Evolutionary conservation across 2,113 vertebrate species (phyloP).

Genomic region (Rostratula benghalensis): DNA sequence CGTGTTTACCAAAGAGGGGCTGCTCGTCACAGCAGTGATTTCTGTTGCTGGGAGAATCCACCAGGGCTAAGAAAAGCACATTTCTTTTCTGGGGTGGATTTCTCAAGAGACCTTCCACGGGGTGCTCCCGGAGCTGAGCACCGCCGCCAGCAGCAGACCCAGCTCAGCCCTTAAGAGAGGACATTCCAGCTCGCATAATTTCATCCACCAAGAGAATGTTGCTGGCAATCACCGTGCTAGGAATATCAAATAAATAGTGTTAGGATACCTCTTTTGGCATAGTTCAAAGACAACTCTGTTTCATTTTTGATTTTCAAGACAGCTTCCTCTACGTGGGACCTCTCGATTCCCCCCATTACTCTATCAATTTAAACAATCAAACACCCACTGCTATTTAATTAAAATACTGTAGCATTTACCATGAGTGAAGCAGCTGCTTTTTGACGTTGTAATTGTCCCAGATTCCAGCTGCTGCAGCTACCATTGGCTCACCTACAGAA

Average conservation of each 20-base stretch:
- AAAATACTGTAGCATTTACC: constrained; percentile 70
- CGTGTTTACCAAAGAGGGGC: background rate
- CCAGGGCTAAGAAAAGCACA: background rate
- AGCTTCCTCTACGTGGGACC: accelerated
- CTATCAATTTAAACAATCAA: background rate
- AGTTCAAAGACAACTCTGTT: background rate
- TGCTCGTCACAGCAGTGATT: background rate
- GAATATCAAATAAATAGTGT: background rate
- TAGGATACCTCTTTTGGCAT: background rate
- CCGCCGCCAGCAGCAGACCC: background rate
- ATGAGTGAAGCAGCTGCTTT: constrained; percentile 97
- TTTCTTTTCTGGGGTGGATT: background rate
- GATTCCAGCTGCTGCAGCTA: constrained; percentile 88
- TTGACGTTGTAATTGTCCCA: constrained; percentile 99
- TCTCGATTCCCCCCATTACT: too few species aligned
- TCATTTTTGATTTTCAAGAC: background rate
- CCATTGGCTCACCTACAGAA: constrained; percentile 90
- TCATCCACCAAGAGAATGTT: constrained; percentile 98
- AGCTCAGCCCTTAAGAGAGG: constrained; percentile 92
- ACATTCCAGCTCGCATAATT: constrained; percentile 98
- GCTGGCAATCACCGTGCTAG: constrained; percentile 94
- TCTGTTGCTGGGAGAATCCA: constrained; percentile 17
- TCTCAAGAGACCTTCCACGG: background rate
- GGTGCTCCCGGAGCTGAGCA: background rate
- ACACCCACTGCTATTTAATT: accelerated